phyloP scores from a whole-genome alignment of 2,888 invertebrate species.

The Ormyrus rosae region DNA sequence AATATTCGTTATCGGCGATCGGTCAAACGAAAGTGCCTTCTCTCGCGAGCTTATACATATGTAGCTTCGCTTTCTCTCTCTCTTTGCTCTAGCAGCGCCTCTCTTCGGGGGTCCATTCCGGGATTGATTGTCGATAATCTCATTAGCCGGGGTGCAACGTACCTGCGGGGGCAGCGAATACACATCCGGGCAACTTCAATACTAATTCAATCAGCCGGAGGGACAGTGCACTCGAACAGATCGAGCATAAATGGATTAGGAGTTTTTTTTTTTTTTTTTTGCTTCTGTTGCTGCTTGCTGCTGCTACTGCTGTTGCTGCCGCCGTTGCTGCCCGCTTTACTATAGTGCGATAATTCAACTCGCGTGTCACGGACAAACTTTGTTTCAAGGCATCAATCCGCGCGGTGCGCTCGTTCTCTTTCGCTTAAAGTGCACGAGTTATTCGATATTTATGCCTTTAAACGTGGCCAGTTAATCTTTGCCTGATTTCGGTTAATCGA shows the following conservation, averaged over 20 bases:
- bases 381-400: constrained; percentile 24
- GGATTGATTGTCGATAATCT: constrained; percentile 68
- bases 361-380: constrained; percentile 38
- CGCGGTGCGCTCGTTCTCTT: background rate
- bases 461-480: no score
- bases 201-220: constrained; percentile 62
- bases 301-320: background rate
- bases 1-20: constrained; percentile 41
- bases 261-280: constrained; percentile 35
- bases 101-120: constrained; percentile 23
- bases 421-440: background rate
- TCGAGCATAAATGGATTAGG: constrained; percentile 54
- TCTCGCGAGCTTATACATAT: constrained; percentile 12
- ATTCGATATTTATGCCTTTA: constrained; percentile 21
- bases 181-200: constrained; percentile 59
- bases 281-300: background rate
- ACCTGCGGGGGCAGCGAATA: constrained; percentile 26
- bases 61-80: constrained; percentile 2
- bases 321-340: constrained; percentile 2
- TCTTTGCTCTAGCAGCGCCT: background rate
- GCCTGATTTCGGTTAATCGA: background rate
- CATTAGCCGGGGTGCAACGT: constrained; percentile 57
- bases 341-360: constrained; percentile 35
- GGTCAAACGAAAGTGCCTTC: constrained; percentile 6
- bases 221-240: constrained; percentile 49